phyloP scores from a whole-genome alignment of 1,140 invertebrate genomes.

The Bombyx mandarina region DNA sequence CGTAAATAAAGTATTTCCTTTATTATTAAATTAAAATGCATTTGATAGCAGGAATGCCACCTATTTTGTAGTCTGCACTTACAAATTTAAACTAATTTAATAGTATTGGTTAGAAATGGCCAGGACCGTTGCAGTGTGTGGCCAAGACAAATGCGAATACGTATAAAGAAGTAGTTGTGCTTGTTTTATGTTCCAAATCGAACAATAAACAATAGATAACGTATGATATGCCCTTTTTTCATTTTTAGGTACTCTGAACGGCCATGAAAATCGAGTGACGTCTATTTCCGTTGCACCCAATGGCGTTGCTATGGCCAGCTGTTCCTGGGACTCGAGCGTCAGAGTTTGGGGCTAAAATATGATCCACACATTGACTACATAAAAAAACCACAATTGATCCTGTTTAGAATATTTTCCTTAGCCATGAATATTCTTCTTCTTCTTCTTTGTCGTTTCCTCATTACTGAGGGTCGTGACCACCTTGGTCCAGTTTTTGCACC shows the following conservation, averaged over 20 bases:
- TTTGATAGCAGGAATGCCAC: no score
- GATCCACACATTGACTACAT: background rate
- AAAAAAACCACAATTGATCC: background rate
- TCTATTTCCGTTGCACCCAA: slow-evolving; percentile 85
- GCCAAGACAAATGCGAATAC: background rate
- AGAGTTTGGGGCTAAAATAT: slow-evolving; percentile 83
- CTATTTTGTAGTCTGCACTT: no score
- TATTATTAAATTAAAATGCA: no score
- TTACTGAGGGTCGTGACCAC: no score
- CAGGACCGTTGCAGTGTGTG: background rate
- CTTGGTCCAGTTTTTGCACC: no score
- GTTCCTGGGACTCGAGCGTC: slow-evolving; percentile 91
- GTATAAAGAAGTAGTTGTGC: background rate
- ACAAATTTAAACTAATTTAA: no score
- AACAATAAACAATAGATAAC: no score
- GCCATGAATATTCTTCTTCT: no score
- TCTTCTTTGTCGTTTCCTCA: no score
- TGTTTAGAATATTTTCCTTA: background rate
- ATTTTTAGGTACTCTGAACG: slow-evolving; percentile 78
- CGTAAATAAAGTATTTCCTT: no score
- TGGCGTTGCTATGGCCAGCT: slow-evolving; percentile 87
- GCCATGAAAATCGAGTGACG: slow-evolving; percentile 91
- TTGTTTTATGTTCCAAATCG: background rate
- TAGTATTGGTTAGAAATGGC: background rate
- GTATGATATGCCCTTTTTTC: no score